Percentiles rank a stretch among this genome's conserved stretches.
Conservation (phyloP, 2,797 vertebrate species). For the Chanos chanos region DNA sequence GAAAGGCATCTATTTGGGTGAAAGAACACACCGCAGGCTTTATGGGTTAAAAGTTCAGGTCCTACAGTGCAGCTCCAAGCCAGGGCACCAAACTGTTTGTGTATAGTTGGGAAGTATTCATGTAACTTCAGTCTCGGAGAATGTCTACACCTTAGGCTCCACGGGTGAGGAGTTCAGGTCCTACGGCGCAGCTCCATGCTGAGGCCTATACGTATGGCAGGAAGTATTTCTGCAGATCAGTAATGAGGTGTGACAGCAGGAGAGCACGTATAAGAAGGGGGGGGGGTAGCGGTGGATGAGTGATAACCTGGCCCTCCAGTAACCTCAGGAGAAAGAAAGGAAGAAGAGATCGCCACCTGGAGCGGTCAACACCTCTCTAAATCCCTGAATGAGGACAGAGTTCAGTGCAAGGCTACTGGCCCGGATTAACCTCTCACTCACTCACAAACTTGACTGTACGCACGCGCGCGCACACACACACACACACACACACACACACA, state of each 20-base stretch:
- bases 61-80: background rate
- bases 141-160: conserved; percentile 2
- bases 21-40: background rate
- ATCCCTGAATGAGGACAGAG: conserved; percentile 33
- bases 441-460: conserved; percentile 5
- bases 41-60: conserved; percentile 6
- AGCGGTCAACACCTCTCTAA: conserved; percentile 8
- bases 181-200: conserved; percentile 8
- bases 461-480: conserved; percentile 1
- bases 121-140: conserved; percentile 6
- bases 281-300: conserved; percentile 12
- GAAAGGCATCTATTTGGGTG: background rate
- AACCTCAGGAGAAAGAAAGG: background rate
- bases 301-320: background rate
- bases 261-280: background rate
- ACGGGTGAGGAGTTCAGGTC: conserved; percentile 1
- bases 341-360: conserved; percentile 14
- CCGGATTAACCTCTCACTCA: conserved; percentile 45
- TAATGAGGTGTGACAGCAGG: conserved; percentile 25
- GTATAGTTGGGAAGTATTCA: background rate
- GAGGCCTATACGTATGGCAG: conserved; percentile 8
- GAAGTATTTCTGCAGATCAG: conserved; percentile 19
- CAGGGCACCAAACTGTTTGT: conserved; percentile 1
- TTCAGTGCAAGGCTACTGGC: conserved; percentile 52
- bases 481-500: conserved; percentile 18